Base-by-base conservation (phyloP, 2,888 invertebrate species). In the Panzeria rudis region DNA sequence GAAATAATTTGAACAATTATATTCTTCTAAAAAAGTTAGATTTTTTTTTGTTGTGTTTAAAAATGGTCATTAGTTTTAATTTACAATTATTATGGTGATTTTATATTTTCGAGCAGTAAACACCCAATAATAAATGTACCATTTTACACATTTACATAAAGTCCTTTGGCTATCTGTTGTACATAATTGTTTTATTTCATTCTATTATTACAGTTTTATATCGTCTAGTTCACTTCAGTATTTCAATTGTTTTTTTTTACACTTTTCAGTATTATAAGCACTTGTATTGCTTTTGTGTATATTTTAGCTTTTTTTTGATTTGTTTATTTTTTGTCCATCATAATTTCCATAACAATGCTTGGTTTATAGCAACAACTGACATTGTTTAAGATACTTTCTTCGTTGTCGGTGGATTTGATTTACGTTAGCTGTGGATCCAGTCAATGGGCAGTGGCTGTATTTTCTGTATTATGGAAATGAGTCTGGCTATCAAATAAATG, bases 301-400 rank as follows among this genome's bases (percentile, higher is more conserved):
- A 52, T 71, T 41, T 23, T 38, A 23, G n/a, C 5, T 47, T 52
- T 52, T 29, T 75, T 54, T 41, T 29, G 1, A 20, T 32, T n/a
- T 32, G n/a, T 47, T 17, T 13, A 29, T 8, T 75, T 68, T 56
- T 71, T 69, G 50, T 62, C 44, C 81, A 59, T 73, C 52, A 82
- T 76, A 82, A 76, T 82, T 82, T 75, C 62, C 82, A 75, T 69
- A 62, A 82, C 76, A 76, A 82, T 76, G 32, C 68, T 68, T 59
- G 69, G 32, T 38, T 69, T 47, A 64, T 32, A 82, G 56, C 62
- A 69, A 76, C 69, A 69, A 76, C 69, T 71, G 69, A 69, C 44
- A 76, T 76, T 82, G 56, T 76, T 54, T 62, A 75, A 52, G 54
- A 61, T 41, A 62, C 54, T 54, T 62, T 15, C 32, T 71, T 62